Evolutionary conservation across 2,113 vertebrate genomes (phyloP).

Genomic region (Calonectris borealis): DNA sequence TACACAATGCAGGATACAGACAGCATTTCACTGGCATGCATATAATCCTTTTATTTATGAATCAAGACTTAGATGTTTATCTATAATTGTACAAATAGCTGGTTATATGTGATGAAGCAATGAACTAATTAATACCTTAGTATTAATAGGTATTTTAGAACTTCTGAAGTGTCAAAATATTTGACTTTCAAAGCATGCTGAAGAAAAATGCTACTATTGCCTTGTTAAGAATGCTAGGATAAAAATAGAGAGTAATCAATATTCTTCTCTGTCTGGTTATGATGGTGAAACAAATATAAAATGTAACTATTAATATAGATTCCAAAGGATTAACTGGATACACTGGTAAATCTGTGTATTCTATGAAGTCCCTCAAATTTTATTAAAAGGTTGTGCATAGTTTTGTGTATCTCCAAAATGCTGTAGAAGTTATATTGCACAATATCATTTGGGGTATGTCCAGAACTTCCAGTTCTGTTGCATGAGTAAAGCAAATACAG

Average conservation of each 20-base stretch:
- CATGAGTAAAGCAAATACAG: background rate
- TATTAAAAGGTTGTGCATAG: background rate
- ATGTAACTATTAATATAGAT: background rate
- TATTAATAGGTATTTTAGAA: background rate
- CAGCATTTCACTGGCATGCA: slow-evolving; percentile 1
- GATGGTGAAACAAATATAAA: background rate
- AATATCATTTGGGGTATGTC: background rate
- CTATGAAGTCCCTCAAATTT: background rate
- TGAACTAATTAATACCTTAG: background rate
- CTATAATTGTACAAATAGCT: background rate
- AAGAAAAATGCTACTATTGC: background rate
- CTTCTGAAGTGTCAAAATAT: background rate
- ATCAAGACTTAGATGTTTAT: background rate
- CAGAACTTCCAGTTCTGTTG: background rate
- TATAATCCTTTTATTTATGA: slow-evolving; percentile 20
- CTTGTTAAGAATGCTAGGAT: background rate
- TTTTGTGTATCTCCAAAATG: background rate
- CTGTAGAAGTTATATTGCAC: background rate
- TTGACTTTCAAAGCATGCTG: background rate
- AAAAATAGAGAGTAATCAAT: background rate
- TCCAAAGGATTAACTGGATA: background rate
- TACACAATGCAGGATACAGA: background rate
- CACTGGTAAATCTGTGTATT: background rate
- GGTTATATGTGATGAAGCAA: background rate
- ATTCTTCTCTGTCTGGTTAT: background rate